phyloP scores from a whole-genome alignment of 2,888 invertebrate species.

The Sphinx pinastri region DNA sequence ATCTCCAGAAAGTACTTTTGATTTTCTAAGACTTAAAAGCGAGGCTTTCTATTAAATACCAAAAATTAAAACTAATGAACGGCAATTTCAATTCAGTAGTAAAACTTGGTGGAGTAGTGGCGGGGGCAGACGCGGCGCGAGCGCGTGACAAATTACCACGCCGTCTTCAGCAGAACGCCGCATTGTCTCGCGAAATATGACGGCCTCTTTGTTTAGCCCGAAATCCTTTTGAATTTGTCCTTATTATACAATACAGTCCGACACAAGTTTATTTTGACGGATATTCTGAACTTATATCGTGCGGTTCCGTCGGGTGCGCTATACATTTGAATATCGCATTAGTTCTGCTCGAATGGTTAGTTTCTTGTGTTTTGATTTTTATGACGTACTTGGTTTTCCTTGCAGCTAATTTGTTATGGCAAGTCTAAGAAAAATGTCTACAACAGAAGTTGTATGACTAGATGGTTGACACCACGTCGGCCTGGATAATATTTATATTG shows the following conservation, averaged over 20 bases:
- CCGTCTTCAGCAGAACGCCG: slow-evolving; percentile 36
- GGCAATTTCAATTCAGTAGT: slow-evolving; percentile 23
- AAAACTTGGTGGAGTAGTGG: slow-evolving; percentile 10
- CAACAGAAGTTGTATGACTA: too few species aligned
- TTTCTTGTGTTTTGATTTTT: too few species aligned
- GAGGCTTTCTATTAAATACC: not conserved
- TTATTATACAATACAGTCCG: slow-evolving; percentile 29
- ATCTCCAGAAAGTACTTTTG: not conserved
- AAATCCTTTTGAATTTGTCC: slow-evolving; percentile 36
- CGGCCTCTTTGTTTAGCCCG: slow-evolving; percentile 44
- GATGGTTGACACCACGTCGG: too few species aligned
- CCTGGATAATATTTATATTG: too few species aligned
- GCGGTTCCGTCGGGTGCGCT: not conserved
- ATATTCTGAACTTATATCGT: slow-evolving; percentile 3
- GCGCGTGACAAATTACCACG: slow-evolving; percentile 47
- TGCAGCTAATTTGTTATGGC: too few species aligned
- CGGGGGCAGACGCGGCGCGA: slow-evolving; percentile 34
- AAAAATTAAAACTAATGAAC: slow-evolving; percentile 36
- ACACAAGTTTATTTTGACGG: slow-evolving; percentile 16
- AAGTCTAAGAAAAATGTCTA: too few species aligned
- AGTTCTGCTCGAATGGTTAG: too few species aligned
- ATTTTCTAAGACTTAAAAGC: not conserved
- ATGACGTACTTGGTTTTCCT: too few species aligned
- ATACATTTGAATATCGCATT: not conserved
- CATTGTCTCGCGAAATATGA: slow-evolving; percentile 52